phyloP scores from a whole-genome alignment of 2,888 invertebrate genomes.

The Archips crataeganus region DNA sequence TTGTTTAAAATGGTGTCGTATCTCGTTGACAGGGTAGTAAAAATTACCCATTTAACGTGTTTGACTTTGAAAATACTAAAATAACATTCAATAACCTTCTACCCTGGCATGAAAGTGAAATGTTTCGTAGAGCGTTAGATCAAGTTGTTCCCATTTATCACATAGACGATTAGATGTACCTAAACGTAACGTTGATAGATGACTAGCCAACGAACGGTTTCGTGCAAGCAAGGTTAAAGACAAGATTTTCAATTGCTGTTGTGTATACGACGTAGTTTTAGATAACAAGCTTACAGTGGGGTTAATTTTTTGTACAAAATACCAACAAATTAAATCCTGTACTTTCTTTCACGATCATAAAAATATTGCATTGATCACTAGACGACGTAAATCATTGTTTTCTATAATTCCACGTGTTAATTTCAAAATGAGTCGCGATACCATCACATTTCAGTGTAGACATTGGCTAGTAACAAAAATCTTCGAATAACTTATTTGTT shows the following conservation, averaged over 20 bases:
- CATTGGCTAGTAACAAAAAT: too few species aligned
- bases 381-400: too few species aligned
- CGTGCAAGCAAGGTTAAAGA: constrained; percentile 30
- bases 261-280: not conserved
- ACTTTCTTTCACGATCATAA: too few species aligned
- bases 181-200: constrained; percentile 45
- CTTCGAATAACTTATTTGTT: too few species aligned
- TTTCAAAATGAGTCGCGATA: too few species aligned
- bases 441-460: too few species aligned
- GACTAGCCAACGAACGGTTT: constrained; percentile 37
- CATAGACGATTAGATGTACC: constrained; percentile 41
- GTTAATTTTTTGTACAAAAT: not conserved
- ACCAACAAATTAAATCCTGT: too few species aligned
- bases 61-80: constrained; percentile 6
- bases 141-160: constrained; percentile 48
- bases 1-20: not conserved
- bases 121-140: constrained; percentile 45
- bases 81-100: constrained; percentile 20
- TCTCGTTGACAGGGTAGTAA: not conserved
- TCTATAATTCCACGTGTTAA: too few species aligned
- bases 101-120: constrained; percentile 33
- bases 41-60: not conserved
- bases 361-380: too few species aligned
- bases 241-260: constrained; percentile 4
- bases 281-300: not conserved